Percentiles rank a stretch among this genome's conserved stretches.
Evolutionary conservation across 2,113 vertebrate species (phyloP).

Genomic region (Pseudorhombus dupliciocellatus): DNA sequence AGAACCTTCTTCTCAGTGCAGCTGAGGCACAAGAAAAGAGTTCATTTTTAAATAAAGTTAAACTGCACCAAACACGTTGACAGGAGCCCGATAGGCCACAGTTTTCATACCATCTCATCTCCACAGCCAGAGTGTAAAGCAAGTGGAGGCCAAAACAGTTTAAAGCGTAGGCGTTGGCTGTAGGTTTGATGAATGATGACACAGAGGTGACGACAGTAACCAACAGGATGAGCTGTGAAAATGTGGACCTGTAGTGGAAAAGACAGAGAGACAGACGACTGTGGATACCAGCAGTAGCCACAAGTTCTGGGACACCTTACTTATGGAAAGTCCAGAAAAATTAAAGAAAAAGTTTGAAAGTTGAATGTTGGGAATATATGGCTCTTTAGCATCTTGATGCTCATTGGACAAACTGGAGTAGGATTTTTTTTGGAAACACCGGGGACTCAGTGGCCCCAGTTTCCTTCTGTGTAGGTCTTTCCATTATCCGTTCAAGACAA

Average conservation of each 20-base stretch:
- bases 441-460: too few species aligned
- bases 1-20: conserved; percentile 80
- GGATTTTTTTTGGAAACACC: too few species aligned
- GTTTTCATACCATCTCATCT: conserved; percentile 85
- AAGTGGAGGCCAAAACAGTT: conserved; percentile 90
- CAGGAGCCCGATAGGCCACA: not conserved
- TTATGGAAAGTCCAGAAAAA: too few species aligned
- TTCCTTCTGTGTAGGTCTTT: too few species aligned
- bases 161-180: conserved; percentile 88
- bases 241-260: conserved; percentile 79
- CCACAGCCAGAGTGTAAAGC: conserved; percentile 79
- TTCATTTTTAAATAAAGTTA: not conserved
- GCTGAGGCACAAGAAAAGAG: conserved; percentile 70
- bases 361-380: too few species aligned
- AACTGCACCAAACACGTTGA: not conserved
- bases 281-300: too few species aligned
- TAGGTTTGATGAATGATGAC: conserved; percentile 88
- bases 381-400: too few species aligned
- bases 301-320: too few species aligned
- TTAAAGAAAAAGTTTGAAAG: too few species aligned
- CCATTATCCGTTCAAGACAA: too few species aligned
- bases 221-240: conserved; percentile 76
- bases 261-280: not conserved
- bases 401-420: not conserved
- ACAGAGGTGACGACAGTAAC: conserved; percentile 80